Evolutionary conservation across 2,888 invertebrate species (phyloP), one percentile per base, ranked within the genome.

Genomic region (Acholoe squamosa): DNA sequence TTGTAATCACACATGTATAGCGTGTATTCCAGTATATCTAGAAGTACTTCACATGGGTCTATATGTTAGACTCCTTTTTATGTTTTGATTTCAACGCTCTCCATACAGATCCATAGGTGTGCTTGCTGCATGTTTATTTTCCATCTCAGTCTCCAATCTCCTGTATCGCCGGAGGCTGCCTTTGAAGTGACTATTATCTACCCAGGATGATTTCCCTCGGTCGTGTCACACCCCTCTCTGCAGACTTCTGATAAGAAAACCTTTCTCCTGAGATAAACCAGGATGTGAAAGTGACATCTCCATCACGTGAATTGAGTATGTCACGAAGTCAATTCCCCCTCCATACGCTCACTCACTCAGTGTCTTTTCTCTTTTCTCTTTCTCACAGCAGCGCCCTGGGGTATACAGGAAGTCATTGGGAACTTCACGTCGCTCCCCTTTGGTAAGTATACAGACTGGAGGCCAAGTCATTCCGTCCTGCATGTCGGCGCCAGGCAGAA

Each of bases 371-470:
- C 34, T 80, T 80, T 31, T 80, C 12, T 80, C 80, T 25, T 34
- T 43, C 33, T 80, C 80, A 31, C 84, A 86, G 86, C 86, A 22
- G 54, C 56, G 76, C 52, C 77, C n/a, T 90, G 90, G 90, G 77
- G 80, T 34, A 54, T 90, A 54, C 77, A 90, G 31, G 77, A 80
- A 80, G 90, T 90, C 80, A 80, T 80, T n/a, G 84, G 90, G n/a
- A 90, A 80, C 76, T 80, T 90, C 76, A 76, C 71, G 19, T 90
- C 90, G 33, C 77, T 90, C 43, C 90, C 90, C 28, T 86, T 86
- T 54, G 86, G 86, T 86, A 86, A 86, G 86, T 86, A 86, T 86
- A 86, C 86, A 86, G 31, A 86, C 86, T 25, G 7, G 34, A 43
- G 80, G 80, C 80, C 80, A 80, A 34, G 34, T 80, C 14, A 80